Percentiles rank a stretch among this genome's conserved stretches.
Conservation (phyloP, 2,113 vertebrate genomes). For the Genyomyrus donnyi region DNA sequence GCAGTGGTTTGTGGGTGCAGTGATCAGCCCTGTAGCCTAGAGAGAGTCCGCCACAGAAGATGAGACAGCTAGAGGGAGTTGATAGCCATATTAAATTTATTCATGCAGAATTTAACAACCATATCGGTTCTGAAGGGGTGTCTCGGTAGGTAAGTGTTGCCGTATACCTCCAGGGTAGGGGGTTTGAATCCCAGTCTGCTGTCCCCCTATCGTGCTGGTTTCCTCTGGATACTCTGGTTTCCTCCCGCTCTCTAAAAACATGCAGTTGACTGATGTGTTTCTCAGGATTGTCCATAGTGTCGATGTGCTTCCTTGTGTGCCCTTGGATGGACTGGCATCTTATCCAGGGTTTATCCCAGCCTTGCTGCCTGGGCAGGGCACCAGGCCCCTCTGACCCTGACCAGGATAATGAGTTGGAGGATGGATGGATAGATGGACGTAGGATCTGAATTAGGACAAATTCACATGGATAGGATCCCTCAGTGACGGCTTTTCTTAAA, state of each 20-base stretch:
- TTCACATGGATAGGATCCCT: not conserved
- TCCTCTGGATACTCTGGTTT: not conserved
- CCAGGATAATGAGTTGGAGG: not conserved
- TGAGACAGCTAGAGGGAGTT: not conserved
- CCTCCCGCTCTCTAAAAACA: not conserved
- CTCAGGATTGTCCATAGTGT: not conserved
- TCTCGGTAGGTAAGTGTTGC: not conserved
- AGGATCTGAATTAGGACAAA: not conserved
- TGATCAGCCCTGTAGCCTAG: not conserved
- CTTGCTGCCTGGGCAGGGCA: not conserved
- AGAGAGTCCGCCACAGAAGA: not conserved
- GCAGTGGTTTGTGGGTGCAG: not conserved
- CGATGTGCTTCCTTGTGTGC: not conserved
- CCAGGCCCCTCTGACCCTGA: not conserved
- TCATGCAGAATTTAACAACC: not conserved
- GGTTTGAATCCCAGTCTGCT: not conserved
- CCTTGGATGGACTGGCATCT: not conserved
- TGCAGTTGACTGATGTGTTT: not conserved
- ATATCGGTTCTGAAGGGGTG: not conserved
- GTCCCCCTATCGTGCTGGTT: not conserved
- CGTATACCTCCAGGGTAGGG: not conserved
- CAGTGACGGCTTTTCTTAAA: not conserved
- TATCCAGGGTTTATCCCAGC: not conserved
- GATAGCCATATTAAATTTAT: not conserved
- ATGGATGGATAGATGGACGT: not conserved